Evolutionary conservation across 2,113 vertebrate species (phyloP), one percentile per base, ranked within the genome.

Genomic region (Sula dactylatra): DNA sequence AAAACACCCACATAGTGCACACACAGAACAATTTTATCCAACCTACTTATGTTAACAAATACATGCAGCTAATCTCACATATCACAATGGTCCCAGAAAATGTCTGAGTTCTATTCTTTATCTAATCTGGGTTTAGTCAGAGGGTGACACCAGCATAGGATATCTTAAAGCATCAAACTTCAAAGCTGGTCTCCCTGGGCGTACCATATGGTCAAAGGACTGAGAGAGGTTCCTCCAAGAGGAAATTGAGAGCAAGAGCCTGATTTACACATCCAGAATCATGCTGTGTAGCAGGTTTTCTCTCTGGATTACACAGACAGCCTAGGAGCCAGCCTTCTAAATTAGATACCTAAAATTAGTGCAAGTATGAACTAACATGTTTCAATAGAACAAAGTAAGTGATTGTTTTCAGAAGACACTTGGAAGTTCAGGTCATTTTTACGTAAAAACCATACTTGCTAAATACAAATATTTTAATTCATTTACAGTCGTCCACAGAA

Each of bases 251-350:
- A 95, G 71, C 59, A 62, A 82, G 14, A 86, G 42, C 34, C 76
- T 78, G 50, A 78, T 66, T 81, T 64, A 55, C 7, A 3, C 25
- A 59, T 58, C 94, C 96, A 94, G 73, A 90, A 86, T 50, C 95
- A 13, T 67, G 81, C 94, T 96, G 94, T 29, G 94, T 54, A 64
- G 59, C 93, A 96, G 93, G 22, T 95, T 96, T 95, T 78, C 77
- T 82, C 55, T 78, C 91, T 86, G 80, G 38, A 86, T 66, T 93
- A 54, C 69, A 79, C 27, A 88, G 61, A 69, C 47, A 88, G 79
- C 42, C 32, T 81, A 62, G 66, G 26, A 96, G 54, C 58, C 77
- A 94, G 72, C 54, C 55, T 70, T 76, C 69, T 84, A 64, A 84
- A 76, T 70, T 70, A 71, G 56, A 84, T 84, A 88, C 45, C 88